Evolutionary conservation across 2,113 vertebrate genomes (phyloP).

Genomic region (Apodemus sylvaticus): DNA sequence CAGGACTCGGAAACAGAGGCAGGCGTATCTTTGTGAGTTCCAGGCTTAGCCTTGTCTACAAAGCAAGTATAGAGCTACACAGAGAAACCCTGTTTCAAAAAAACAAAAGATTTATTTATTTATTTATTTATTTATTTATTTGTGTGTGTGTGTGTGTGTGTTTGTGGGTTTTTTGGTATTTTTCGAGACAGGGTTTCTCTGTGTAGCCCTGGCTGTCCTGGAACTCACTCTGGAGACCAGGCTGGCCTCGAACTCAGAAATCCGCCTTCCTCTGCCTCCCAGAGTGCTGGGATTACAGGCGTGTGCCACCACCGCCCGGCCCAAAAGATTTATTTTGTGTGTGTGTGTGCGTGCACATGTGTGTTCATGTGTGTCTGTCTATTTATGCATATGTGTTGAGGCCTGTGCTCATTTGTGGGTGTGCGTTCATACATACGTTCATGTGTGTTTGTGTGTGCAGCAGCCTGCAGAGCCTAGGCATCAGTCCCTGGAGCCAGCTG

Average conservation of each 20-base stretch:
- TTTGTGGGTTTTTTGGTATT: too few relatives aligned
- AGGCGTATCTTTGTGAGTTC: not conserved
- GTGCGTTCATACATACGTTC: not conserved
- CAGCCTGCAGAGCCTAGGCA: not conserved
- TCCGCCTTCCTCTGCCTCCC: too few relatives aligned
- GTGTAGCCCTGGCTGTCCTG: too few relatives aligned
- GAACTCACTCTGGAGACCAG: too few relatives aligned
- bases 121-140: too few relatives aligned
- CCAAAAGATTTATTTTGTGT: not conserved
- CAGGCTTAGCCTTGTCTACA: not conserved
- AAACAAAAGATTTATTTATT: not conserved
- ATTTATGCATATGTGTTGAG: not conserved
- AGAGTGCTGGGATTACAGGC: too few relatives aligned
- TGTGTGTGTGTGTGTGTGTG: not conserved
- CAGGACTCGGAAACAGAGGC: not conserved
- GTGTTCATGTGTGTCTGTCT: not conserved
- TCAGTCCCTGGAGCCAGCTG: not conserved
- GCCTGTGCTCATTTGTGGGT: not conserved
- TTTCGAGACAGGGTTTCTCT: too few relatives aligned
- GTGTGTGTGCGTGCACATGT: not conserved
- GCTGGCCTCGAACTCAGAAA: too few relatives aligned
- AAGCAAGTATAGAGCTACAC: not conserved
- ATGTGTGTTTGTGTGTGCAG: not conserved
- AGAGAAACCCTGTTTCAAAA: not conserved
- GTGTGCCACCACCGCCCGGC: too few relatives aligned